Evolutionary conservation across 37 sponge, comb jelly and placozoan genomes (phyloP), one percentile per base, ranked within the genome.

Genomic region (Theonella swinhoei): DNA sequence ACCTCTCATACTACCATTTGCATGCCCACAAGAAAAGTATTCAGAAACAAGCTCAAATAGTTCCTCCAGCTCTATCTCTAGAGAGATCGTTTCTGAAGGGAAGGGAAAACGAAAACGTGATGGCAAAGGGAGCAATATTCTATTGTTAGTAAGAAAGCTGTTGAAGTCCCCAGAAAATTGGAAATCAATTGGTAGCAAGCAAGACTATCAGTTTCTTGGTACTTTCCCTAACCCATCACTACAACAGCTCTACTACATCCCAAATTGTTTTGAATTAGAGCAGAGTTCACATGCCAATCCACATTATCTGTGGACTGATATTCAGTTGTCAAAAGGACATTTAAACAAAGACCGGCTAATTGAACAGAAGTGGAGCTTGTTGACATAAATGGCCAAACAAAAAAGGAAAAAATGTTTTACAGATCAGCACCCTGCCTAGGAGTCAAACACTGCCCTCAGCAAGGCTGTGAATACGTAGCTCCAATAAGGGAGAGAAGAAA

Each of bases 161-260:
- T 31, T 80, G 31, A 54, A 36, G 23, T 70, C 68, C 36, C 22
- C 42, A 70, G 70, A 80, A 68, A 80, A 80, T n/a, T 80, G 81
- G 70, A 28, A 68, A 69, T 47, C 71, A 23, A 39, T 68, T 26
- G 33, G 47, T 23, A 39, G 43, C 26, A 68, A 68, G 42, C 41
- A 35, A 42, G 81, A 80, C 22, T 80, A 68, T 39, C 81, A 80
- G 3, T 80, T 68, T 80, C 81, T 58, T 80, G 81, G 81, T 30
- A 22, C 32, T 22, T 76, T 54, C 24, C 36, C 72, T 11, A 24
- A 37, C 9, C 14, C 39, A 60, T 23, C 31, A 2, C 23, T n/a
- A 26, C 60, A 76, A 28, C 39, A 19, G 23, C 42, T 25, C 23
- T 73, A 28, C 29, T 73, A 41, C 29, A 11, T 40, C 3, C 1